Evolutionary conservation across 2,888 invertebrate genomes (phyloP).

Genomic region (Hirtodrosophila histrioides): DNA sequence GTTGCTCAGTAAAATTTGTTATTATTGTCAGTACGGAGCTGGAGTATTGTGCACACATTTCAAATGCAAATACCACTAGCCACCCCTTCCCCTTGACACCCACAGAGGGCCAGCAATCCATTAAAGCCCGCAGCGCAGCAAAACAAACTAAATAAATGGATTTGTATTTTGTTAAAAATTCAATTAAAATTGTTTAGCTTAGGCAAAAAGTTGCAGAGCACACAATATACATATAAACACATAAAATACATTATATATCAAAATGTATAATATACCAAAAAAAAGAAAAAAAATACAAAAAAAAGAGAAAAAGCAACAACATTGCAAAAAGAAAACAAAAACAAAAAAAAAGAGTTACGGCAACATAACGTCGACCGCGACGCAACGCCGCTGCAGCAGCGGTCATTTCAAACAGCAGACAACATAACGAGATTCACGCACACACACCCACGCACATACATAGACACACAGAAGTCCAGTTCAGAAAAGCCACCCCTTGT

Average conservation of each 20-base stretch:
- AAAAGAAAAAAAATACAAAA: slow-evolving; percentile 7
- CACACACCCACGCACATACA: slow-evolving; percentile 13
- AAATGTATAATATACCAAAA: slow-evolving; percentile 50
- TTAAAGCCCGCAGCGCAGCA: background rate
- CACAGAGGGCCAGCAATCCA: too few relatives aligned
- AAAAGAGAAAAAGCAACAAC: slow-evolving; percentile 24
- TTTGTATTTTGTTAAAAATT: slow-evolving; percentile 70
- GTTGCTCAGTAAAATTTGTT: too few relatives aligned
- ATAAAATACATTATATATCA: slow-evolving; percentile 66
- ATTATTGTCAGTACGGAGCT: too few relatives aligned
- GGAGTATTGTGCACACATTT: too few relatives aligned
- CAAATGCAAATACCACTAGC: too few relatives aligned
- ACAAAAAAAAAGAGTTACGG: slow-evolving; percentile 66
- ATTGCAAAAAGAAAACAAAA: background rate
- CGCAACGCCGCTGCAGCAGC: slow-evolving; percentile 61
- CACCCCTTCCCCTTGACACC: too few relatives aligned
- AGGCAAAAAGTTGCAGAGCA: slow-evolving; percentile 18
- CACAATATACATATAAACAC: slow-evolving; percentile 48
- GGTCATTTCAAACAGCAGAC: slow-evolving; percentile 78
- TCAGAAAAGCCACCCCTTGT: slow-evolving; percentile 53
- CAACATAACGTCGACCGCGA: slow-evolving; percentile 47
- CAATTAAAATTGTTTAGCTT: slow-evolving; percentile 78
- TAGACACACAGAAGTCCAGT: slow-evolving; percentile 23
- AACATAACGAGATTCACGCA: slow-evolving; percentile 74
- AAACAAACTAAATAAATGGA: slow-evolving; percentile 51